These are phyloP conservation scores for Pegoplata infirma DNA, from an alignment of 2,888 invertebrate genomes.

Conservation along the genomic window DNA sequence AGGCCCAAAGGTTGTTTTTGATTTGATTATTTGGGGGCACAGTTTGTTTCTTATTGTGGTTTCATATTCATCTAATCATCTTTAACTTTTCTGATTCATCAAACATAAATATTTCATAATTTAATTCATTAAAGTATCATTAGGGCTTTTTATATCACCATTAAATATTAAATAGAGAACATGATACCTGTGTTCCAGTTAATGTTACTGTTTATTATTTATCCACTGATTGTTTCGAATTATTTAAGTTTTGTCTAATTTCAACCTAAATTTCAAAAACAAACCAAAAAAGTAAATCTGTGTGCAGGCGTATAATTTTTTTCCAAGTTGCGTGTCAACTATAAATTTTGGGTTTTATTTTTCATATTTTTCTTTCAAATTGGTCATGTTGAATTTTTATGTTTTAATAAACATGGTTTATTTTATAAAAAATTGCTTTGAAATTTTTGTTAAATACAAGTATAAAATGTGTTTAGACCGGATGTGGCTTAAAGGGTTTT, in stretches of 20 bases:
- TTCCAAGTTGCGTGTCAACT: slow-evolving; percentile 57
- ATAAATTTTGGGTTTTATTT: slow-evolving; percentile 52
- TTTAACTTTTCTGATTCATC: not conserved
- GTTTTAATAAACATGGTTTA: slow-evolving; percentile 62
- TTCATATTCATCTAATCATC: too few relatives aligned
- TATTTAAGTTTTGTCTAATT: slow-evolving; percentile 38
- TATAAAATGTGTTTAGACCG: slow-evolving; percentile 32
- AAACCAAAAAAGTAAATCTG: slow-evolving; percentile 2
- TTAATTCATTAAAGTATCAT: slow-evolving; percentile 54
- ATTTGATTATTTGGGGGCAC: too few relatives aligned
- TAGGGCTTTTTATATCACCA: slow-evolving; percentile 42
- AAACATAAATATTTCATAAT: slow-evolving; percentile 40
- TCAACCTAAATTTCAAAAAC: too few relatives aligned
- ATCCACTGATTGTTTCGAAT: not conserved
- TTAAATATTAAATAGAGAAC: slow-evolving; percentile 24
- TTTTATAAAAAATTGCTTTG: slow-evolving; percentile 57
- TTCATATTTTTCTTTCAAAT: slow-evolving; percentile 42
- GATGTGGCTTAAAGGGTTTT: slow-evolving; percentile 61
- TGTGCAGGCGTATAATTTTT: slow-evolving; percentile 44
- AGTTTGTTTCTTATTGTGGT: too few relatives aligned
- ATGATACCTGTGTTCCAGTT: slow-evolving; percentile 36
- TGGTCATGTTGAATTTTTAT: slow-evolving; percentile 47
- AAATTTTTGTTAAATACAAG: slow-evolving; percentile 9
- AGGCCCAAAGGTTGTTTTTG: not conserved
- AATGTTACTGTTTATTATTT: slow-evolving; percentile 19